Base-by-base conservation (phyloP, 2,888 invertebrate genomes). In the Heliconius charithonia region DNA sequence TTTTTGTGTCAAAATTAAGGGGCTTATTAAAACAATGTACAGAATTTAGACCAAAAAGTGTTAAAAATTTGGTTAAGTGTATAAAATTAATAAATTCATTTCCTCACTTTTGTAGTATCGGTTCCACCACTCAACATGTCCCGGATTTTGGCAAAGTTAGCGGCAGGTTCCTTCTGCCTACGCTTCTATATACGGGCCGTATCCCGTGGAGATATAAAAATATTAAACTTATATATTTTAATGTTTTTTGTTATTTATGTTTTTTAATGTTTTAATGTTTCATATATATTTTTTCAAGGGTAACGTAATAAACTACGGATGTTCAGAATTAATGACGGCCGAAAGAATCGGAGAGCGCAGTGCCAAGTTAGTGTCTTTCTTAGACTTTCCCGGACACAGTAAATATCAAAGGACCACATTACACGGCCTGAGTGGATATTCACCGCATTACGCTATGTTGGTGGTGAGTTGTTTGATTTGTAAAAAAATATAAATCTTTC, bases 321-420 rank as follows among this genome's bases (percentile, higher is more conserved):
- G 97, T 84, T 97, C 97, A 65, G 98, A 98, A 87, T 96, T 98
- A 89, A 97, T 98, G 93, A 98, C 98, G 0, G 97, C 98, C 0
- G 98, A 99, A 88, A 97, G 99, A 84, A 99, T 99, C 78, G 98
- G 98, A 84, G 98, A 99, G 88, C 95, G 97, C 69, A 98, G 99
- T 3, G 97, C 98, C 12, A 99, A 99, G 92, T 94, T 99, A 51
- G 97, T 99, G 0, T 98, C 99, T 0, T 98, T 99, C 88, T 97
- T 99, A 86, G 99, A 99, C 93, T 95, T 99, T 85, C 99, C 99
- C 6, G 99, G 99, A 0, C 99, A 99, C 93, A 97, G 97, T 84
- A 99, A 99, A 90, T 99, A 99, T 89, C 96, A 99, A 89, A 96
- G 98, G 82, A 99, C 99, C 74, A 99, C 99, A 1, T 97, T 99